Evolutionary conservation across 2,113 vertebrate genomes (phyloP), one percentile per base, ranked within the genome.

Genomic region (Poecile atricapillus): DNA sequence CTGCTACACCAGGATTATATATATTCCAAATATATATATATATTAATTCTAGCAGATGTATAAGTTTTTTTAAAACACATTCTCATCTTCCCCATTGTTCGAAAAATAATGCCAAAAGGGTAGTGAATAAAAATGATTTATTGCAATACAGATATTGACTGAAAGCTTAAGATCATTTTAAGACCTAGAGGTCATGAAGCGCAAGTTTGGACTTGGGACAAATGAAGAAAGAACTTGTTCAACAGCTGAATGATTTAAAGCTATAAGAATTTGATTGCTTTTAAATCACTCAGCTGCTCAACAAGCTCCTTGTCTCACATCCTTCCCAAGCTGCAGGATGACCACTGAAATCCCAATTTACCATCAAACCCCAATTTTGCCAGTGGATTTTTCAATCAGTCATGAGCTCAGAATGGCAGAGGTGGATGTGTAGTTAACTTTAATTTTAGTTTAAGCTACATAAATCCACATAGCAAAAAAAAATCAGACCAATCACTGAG

Each of bases 211-310:
- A 86, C 53, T 65, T 52, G 52, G n/a, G 82, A 90, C 25, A 94
- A 89, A 89, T 37, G 43, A 80, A 93, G 76, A 43, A 81, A 84
- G 19, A 69, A 80, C 65, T 78, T 83, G 60, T 87, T 76, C 78
- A 90, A 75, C 70, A 91, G 82, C 78, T 87, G 81, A 41, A 76
- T 75, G 82, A 89, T 81, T 89, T 85, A 82, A 85, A 93, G 65
- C 81, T 75, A 16, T 35, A 93, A 70, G 74, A 82, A 96, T 90
- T 2, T 55, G 69, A 91, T 70, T 70, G 88, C 88, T 95, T 95
- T 90, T 68, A 90, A 87, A 92, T 85, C 75, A 93, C 47, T 90
- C 56, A 87, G 82, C 85, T 87, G 76, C 43, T 92, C 58, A 93
- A 79, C 31, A 90, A 79, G 47, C 50, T 90, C 77, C 55, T 87